Base-by-base conservation (phyloP, 2,797 vertebrate species). In the Spinus olivaceus region DNA sequence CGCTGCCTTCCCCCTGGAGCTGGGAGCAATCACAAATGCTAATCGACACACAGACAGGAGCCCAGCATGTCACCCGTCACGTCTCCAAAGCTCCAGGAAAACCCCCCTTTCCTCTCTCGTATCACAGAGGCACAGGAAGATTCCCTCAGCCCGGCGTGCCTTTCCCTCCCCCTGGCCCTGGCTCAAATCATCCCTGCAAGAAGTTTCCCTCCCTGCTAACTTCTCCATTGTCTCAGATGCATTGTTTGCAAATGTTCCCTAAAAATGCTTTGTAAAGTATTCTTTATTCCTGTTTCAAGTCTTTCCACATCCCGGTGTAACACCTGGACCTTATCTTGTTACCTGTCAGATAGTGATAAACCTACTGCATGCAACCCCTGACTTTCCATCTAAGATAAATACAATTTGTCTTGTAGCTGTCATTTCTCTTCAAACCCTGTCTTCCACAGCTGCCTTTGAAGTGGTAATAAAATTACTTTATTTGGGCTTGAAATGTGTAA, bases 281-380 rank as follows among this genome's bases (percentile, higher is more conserved):
- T 65, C 92, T 63, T 64, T 59, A 79, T 66, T 88, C 84, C 79
- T 6, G 46, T 59, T 81, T 92, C 93, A 92, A 71, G 54, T 91
- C 82, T 92, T 94, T 90, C 63, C 91, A 76, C 82, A 80, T 94
- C 95, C 82, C 81, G 27, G 0, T 35, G 88, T 83, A 92, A 76
- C 94, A 94, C 87, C 95, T 94, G 95, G 87, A n/a, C 51, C 83
- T 94, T 96, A 96, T 96, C 94, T 91, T n/a, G 42, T 59, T 79
- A 81, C 69, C 89, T 66, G 80, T 60, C 89, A 93, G 67, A 69
- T 24, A 61, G 60, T 18, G 89, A 92, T 66, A 96, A 96, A 72
- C 81, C 51, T n/a, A 9, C 89, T 56, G 89, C 72, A 89, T 28
- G 69, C 79, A 89, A 78, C 61, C 79, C 39, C 76, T 78, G 69